phyloP scores from a whole-genome alignment of 2,888 invertebrate species.

The Dinocampus coccinellae region DNA sequence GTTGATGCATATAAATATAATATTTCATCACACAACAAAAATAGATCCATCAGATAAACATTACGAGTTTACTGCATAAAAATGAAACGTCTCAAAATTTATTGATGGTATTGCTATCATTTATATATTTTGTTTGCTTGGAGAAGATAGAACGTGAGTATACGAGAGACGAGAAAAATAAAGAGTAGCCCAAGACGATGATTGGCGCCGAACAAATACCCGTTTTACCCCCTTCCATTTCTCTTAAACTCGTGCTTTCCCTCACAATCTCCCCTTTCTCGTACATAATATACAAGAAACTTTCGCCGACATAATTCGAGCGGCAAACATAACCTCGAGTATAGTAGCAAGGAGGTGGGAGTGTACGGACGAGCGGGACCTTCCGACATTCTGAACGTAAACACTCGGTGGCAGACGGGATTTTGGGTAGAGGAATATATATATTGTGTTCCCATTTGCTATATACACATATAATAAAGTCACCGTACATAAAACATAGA shows the following conservation, averaged over 20 bases:
- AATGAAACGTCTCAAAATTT: neutral
- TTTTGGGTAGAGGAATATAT: neutral
- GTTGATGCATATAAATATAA: neutral
- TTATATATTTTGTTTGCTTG: neutral
- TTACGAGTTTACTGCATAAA: neutral
- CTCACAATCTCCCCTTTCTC: neutral
- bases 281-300: constrained; percentile 26
- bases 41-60: neutral
- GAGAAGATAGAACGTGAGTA: neutral
- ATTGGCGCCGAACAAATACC: constrained; percentile 49
- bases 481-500: constrained; percentile 17
- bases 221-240: neutral
- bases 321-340: constrained; percentile 26
- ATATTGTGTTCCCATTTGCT: neutral
- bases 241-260: neutral
- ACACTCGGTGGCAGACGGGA: constrained; percentile 18
- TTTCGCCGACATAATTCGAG: constrained; percentile 23
- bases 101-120: neutral
- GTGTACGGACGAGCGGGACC: neutral
- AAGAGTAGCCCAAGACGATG: constrained; percentile 39
- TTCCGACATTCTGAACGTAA: constrained; percentile 33
- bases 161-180: constrained; percentile 16
- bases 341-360: neutral
- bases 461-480: neutral
- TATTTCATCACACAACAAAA: neutral